Percentiles rank a stretch among this genome's conserved stretches.
Conservation (phyloP, 1,140 invertebrate genomes). For the Chymomyza costata region DNA sequence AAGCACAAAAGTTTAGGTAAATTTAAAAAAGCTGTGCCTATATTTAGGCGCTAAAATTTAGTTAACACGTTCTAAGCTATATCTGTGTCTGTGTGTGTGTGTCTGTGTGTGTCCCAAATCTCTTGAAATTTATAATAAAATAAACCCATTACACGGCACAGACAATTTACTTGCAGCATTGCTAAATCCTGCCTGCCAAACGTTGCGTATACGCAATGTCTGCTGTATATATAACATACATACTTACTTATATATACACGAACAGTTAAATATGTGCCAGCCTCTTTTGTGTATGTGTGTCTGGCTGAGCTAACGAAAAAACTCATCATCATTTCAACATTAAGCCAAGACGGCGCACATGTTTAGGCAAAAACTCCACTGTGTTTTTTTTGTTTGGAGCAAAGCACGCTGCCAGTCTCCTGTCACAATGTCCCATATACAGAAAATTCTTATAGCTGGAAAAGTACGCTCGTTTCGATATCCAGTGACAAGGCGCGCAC, state of each 20-base stretch:
- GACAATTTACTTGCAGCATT: constrained; percentile 46
- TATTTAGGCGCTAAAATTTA: too few species aligned
- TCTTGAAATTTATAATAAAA: too few species aligned
- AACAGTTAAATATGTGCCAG: not conserved
- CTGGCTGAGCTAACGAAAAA: constrained; percentile 16
- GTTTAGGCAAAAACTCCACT: constrained; percentile 19
- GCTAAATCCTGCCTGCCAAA: constrained; percentile 26
- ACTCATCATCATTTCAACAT: constrained; percentile 62
- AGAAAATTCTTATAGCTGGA: constrained; percentile 61
- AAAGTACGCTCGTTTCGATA: constrained; percentile 56
- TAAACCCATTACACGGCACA: not conserved
- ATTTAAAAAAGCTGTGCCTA: constrained; percentile 15
- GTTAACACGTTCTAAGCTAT: not conserved
- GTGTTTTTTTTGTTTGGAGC: constrained; percentile 1
- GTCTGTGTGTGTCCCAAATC: constrained; percentile 5
- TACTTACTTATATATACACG: too few species aligned
- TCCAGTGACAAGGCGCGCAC: constrained; percentile 31
- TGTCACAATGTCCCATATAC: constrained; percentile 49
- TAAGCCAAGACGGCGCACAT: constrained; percentile 32
- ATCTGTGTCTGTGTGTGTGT: constrained; percentile 11
- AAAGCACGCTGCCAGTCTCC: not conserved
- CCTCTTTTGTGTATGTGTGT: not conserved
- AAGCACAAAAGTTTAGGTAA: constrained; percentile 38
- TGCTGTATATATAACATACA: too few species aligned
- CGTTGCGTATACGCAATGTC: constrained; percentile 32